These are phyloP conservation scores for Papilio xuthus DNA, from an alignment of 1,140 invertebrate genomes.

Conservation along the genomic window DNA sequence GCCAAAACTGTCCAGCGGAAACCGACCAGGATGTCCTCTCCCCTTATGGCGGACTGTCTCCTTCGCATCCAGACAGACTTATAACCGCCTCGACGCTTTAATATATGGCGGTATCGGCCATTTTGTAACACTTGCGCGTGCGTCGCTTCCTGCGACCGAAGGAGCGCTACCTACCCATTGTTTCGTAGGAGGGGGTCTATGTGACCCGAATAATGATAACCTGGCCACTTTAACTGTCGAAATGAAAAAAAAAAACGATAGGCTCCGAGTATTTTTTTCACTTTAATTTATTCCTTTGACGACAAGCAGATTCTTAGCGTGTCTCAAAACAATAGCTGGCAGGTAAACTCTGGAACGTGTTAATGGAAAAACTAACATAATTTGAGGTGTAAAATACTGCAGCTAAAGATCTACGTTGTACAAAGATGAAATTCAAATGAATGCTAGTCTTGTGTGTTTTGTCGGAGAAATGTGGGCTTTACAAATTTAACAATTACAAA, in stretches of 20 bases:
- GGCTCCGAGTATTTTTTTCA: slow-evolving; percentile 2
- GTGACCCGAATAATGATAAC: slow-evolving; percentile 65
- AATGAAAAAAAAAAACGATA: slow-evolving; percentile 55
- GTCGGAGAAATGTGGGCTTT: background rate
- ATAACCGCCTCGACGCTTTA: slow-evolving; percentile 54
- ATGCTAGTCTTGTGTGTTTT: slow-evolving; percentile 4
- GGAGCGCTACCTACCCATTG: slow-evolving; percentile 77
- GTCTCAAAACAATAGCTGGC: slow-evolving; percentile 25
- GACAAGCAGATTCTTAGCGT: slow-evolving; percentile 12
- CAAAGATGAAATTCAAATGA: slow-evolving; percentile 7
- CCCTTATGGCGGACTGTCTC: slow-evolving; percentile 73
- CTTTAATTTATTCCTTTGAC: slow-evolving; percentile 30
- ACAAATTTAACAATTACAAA: slow-evolving; percentile 21
- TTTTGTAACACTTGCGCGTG: slow-evolving; percentile 72
- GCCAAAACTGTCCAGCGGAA: slow-evolving; percentile 65
- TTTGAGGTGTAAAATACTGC: slow-evolving; percentile 18
- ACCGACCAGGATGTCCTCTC: slow-evolving; percentile 70
- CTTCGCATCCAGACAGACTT: slow-evolving; percentile 69
- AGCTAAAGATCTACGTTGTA: slow-evolving; percentile 6
- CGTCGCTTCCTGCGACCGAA: slow-evolving; percentile 75
- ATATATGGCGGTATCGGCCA: slow-evolving; percentile 62
- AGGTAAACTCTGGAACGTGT: slow-evolving; percentile 20
- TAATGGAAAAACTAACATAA: slow-evolving; percentile 32
- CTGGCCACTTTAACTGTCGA: slow-evolving; percentile 59
- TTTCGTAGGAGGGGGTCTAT: slow-evolving; percentile 71